Conservation (phyloP, 2,888 invertebrate species). For the Melikaiella ostensackeni region DNA sequence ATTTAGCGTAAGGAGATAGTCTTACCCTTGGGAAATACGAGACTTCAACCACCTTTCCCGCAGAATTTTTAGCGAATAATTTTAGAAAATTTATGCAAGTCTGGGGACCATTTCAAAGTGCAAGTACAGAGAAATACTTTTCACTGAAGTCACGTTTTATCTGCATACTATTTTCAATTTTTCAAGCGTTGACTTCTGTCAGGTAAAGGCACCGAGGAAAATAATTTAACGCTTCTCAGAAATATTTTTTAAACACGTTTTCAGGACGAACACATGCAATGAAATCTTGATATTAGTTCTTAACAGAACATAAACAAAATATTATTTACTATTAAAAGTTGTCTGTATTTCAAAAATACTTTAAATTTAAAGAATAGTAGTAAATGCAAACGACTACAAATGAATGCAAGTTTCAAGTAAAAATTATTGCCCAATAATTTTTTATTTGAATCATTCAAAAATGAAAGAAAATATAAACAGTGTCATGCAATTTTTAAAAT, state of each 20-base stretch:
- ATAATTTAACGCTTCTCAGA: background rate
- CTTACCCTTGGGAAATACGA: background rate
- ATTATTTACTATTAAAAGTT: background rate
- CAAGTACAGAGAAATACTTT: background rate
- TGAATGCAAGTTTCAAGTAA: too few species aligned
- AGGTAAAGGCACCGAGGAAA: background rate
- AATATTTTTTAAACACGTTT: background rate
- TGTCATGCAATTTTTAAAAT: too few species aligned
- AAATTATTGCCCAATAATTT: too few species aligned
- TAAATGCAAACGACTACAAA: too few species aligned
- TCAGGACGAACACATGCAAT: background rate
- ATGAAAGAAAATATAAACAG: too few species aligned
- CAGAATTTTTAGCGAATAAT: slow-evolving; percentile 4
- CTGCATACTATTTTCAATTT: background rate
- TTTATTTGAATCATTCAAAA: too few species aligned
- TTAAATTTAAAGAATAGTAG: too few species aligned
- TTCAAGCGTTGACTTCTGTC: background rate
- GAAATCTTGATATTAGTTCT: background rate
- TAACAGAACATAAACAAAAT: background rate
- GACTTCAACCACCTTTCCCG: background rate
- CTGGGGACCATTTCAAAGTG: background rate
- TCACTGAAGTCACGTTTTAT: background rate
- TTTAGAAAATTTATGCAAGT: slow-evolving; percentile 8
- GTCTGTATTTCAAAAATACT: background rate
- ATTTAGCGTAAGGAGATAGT: background rate